Evolutionary conservation across 1,140 invertebrate species (phyloP), one percentile per base, ranked within the genome.

Genomic region (Drosophila mauritiana): DNA sequence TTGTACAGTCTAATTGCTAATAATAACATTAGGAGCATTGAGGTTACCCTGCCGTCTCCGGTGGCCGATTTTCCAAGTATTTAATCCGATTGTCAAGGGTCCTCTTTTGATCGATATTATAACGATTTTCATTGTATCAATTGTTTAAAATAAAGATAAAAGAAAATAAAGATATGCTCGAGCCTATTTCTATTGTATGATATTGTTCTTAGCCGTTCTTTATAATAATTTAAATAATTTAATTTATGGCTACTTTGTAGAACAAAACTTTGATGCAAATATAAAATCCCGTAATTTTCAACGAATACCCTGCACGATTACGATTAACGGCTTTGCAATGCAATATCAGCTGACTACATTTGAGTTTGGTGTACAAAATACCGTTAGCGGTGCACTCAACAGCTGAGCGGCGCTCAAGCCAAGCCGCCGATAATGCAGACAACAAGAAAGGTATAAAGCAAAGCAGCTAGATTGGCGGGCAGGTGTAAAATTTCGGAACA

Each of bases 391-490:
- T 51, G 51, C 37, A 42, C 36, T 20, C 27, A 40, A 57, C 61
- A 58, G 58, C 58, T 62, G 52, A 57, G 25, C 25, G 22, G 22
- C 12, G 17, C 15, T 22, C 10, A 17, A 45, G 42, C 17, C 4
- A 17, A 45, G 17, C 17, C 17, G 20, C 8, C 15, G 13, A 48
- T 65, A 53, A 55, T 53, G 49, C 31, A 40, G 27, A 17, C 1
- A 31, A 56, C 37, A 31, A 59, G 17, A 25, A 31, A 15, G 31
- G 20, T 20, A 4, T 20, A 2, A 22, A 62, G 1, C 37, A 22
- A 57, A 20, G 4, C 45, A 68, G 63, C 42, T 69, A 69, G 67
- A 70, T 70, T 69, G 63, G 25, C 12, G 27, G 42, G 36, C 67
- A 70, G 67, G 67, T 70, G 67, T 69, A 27, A 49, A 55, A 70